Evolutionary conservation across 1,140 invertebrate genomes (phyloP).

Genomic region (Drosophila kanapiae): DNA sequence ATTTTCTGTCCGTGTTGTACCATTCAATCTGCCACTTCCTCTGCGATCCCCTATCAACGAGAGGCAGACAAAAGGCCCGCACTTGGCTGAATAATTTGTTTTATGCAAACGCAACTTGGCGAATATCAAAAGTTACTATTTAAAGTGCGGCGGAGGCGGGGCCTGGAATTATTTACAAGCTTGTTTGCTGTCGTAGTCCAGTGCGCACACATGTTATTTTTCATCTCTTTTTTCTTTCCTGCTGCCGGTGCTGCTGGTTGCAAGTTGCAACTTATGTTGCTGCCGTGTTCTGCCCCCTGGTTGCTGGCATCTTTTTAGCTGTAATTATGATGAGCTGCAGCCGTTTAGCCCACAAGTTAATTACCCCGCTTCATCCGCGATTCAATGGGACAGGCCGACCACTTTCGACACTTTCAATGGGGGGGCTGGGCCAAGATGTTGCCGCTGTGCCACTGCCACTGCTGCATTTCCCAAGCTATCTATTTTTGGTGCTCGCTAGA

Average conservation of each 20-base stretch:
- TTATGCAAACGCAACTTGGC: conserved; percentile 47
- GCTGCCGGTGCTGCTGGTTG: conserved; percentile 22
- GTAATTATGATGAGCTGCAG: conserved; percentile 72
- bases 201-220: conserved; percentile 43
- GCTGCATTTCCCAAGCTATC: conserved; percentile 67
- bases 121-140: conserved; percentile 44
- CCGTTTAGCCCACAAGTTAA: conserved; percentile 79
- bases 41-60: conserved; percentile 36
- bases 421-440: conserved; percentile 23
- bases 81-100: conserved; percentile 51
- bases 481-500: conserved; percentile 64
- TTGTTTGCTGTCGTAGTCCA: conserved; percentile 48
- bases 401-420: conserved; percentile 72
- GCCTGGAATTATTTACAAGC: conserved; percentile 53
- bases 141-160: conserved; percentile 33
- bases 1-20: conserved; percentile 8
- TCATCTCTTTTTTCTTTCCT: not conserved
- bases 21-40: conserved; percentile 39
- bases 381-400: conserved; percentile 51
- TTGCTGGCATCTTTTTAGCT: conserved; percentile 57
- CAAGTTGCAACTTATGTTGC: conserved; percentile 53
- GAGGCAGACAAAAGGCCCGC: conserved; percentile 41
- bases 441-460: conserved; percentile 9
- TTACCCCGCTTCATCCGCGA: conserved; percentile 54
- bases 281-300: conserved; percentile 49